Evolutionary conservation across 37 sponge, comb jelly and placozoan genomes (phyloP), one percentile per base, ranked within the genome.

Genomic region (Petrosia ficiformis): DNA sequence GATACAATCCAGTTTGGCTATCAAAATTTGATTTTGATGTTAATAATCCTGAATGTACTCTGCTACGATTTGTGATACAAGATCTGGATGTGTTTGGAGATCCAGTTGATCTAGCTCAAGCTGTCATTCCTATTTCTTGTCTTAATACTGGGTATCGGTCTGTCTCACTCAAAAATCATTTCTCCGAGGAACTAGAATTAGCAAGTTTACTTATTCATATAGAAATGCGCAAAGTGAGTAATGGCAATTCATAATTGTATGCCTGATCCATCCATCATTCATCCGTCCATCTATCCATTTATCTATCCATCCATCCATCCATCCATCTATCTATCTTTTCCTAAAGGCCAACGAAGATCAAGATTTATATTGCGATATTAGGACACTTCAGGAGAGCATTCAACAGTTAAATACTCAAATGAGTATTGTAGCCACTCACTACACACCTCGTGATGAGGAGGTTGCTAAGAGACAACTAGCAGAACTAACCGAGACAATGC

Each of bases 21-120:
- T 85, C 89, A 36, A 68, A 59, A 42, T 94, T 77, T 57, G 92
- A 96, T 32, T 96, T 87, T 67, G 88, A 87, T 32, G 76, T 96
- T 32, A 67, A 76, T 52, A 96, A 91, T 78, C 97, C 96, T 25
- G 92, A 91, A 68, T 85, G 93, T 36, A 94, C 99, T 33, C 73
- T 95, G 39, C 61, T 99, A 21, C 68, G 96, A 36, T 99, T 99
- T 67, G 80, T 64, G 3, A 94, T 87, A 28, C 86, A 82, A 35
- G 99, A 99, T 69, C 89, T 85, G 41, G 97, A 99, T 73, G 87
- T 87, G 70, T 99, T 99, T 70, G 97, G 97, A 1, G 99, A 99
- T 37, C 92, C 97, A 21, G 96, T 93, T 61, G 91, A 90, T 73
- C 77, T 99, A 1, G 94, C 97, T 0, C 96, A 95, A 73, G 97